Evolutionary conservation across 2,888 invertebrate genomes (phyloP), one percentile per base, ranked within the genome.

Genomic region (Conops quadrifasciatus): DNA sequence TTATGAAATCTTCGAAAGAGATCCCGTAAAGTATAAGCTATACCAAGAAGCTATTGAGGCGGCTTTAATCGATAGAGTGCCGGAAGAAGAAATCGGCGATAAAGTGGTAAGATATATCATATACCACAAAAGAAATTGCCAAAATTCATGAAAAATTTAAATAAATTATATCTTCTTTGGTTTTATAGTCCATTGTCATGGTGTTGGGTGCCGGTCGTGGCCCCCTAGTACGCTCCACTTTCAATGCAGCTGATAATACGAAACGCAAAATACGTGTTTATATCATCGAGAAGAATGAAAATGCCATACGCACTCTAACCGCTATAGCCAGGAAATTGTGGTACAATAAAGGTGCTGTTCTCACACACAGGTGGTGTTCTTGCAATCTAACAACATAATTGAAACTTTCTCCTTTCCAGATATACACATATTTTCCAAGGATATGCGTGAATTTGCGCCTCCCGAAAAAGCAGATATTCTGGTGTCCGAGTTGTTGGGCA

Each of bases 231-330:
- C 90, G 94, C 78, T 94, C 95, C n/a, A 90, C 94, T 65, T 85
- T 98, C 2, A 92, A 93, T 84, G 97, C 98, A 11, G 88, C 89
- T 74, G 86, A 90, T 76, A 89, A 91, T 76, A 91, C 94, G 0
- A 88, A 90, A 49, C 88, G 91, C 36, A 89, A 90, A 84, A 89
- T 97, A 3, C 92, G 92, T 84, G 89, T 98, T 13, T 96, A 95
- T 85, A 98, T 97, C 9, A 94, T 99, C 5, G 99, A 99, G 86
- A 99, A 99, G 85, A 99, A 99, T 88, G 95, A 96, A 0, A 96
- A 95, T 87, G 98, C 99, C 45, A 91, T 98, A 51, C 91, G 94
- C 63, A 95, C 96, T 76, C 86, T 95, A 26, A 89, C 90, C 56
- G 91, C 93, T 15, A 89, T 93, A 79, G 91, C 92, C 65, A 88